These are phyloP conservation scores for Acanthornis magna DNA, from an alignment of 2,797 vertebrate genomes.

Conservation along the genomic window DNA sequence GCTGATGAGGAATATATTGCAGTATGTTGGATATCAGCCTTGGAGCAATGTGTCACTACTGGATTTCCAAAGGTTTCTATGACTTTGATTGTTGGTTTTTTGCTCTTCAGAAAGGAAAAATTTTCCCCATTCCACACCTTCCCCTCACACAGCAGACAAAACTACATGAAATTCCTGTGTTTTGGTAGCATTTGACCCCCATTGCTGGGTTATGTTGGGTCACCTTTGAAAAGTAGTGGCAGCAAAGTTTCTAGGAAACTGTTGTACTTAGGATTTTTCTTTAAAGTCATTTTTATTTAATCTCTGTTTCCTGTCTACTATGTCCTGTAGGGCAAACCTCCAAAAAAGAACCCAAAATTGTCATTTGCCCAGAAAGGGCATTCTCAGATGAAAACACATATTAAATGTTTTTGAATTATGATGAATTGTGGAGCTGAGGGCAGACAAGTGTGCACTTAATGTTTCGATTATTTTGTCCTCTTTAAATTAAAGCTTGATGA, in stretches of 20 bases:
- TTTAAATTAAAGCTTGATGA: conserved; percentile 24
- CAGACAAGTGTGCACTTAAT: not conserved
- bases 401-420: not conserved
- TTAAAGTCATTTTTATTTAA: not conserved
- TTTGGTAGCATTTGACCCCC: not conserved
- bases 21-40: not conserved
- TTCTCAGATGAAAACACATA: not conserved
- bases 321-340: not conserved
- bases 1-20: not conserved
- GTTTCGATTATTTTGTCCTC: not conserved
- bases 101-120: not conserved
- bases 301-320: not conserved
- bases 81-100: not conserved
- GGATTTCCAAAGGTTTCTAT: not conserved
- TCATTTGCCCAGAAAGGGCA: not conserved
- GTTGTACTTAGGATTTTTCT: not conserved
- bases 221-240: not conserved
- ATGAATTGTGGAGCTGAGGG: not conserved
- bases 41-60: not conserved
- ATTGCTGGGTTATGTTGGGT: not conserved
- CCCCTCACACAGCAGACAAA: not conserved
- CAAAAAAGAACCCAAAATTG: not conserved
- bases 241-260: not conserved
- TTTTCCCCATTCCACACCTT: not conserved
- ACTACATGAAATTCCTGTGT: not conserved